Conservation (phyloP, 2,797 vertebrate species). For the Crossoptilon crossoptilon region DNA sequence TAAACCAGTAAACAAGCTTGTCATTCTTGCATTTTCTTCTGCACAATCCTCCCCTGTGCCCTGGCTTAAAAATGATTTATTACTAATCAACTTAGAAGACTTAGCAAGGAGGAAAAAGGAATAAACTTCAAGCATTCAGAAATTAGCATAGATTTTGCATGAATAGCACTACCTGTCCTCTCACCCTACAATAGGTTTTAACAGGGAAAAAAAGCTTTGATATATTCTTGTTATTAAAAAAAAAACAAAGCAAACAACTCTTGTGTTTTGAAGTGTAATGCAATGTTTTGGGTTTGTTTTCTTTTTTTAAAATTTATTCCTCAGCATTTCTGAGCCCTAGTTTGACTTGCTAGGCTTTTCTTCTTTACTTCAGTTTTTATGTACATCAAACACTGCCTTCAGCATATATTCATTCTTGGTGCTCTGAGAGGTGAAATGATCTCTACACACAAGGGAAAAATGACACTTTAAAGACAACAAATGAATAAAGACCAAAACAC, state of each 20-base stretch:
- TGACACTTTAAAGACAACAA: neutral
- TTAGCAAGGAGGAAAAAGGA: slow-evolving; percentile 11
- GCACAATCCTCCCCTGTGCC: neutral
- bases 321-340: neutral
- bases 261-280: neutral
- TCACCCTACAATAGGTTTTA: neutral
- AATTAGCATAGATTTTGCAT: neutral
- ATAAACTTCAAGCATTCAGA: neutral
- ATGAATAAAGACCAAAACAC: neutral
- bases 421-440: neutral
- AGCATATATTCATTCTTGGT: neutral
- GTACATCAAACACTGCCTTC: neutral
- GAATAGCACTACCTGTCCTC: neutral
- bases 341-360: neutral
- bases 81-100: slow-evolving; percentile 21
- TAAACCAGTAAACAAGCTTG: neutral
- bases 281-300: neutral
- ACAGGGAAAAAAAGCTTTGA: neutral
- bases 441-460: neutral
- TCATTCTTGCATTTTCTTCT: slow-evolving; percentile 15
- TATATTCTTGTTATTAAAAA: neutral
- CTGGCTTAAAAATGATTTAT: slow-evolving; percentile 37
- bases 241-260: neutral
- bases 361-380: neutral
- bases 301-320: neutral